A percentile compares a stretch with the other conserved stretches of the same genome.
Evolutionary conservation across 2,113 vertebrate genomes (phyloP).

Genomic region (Cyprinodon tularosa): DNA sequence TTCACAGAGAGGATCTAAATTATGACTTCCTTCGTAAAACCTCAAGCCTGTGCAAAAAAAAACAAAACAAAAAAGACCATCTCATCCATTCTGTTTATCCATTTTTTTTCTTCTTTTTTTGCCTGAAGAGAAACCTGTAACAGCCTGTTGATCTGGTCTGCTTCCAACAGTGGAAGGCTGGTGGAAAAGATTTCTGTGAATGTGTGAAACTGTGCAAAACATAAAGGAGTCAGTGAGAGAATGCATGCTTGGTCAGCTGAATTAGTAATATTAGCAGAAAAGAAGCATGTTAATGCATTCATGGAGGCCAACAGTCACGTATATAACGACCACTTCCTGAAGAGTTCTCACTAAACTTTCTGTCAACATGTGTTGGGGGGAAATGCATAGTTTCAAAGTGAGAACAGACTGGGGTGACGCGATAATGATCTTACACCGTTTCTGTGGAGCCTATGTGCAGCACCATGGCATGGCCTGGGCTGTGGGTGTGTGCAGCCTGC

Average conservation of each 20-base stretch:
- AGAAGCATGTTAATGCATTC: background rate
- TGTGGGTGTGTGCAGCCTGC: constrained; percentile 23
- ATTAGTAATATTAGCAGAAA: background rate
- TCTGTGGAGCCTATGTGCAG: constrained; percentile 37
- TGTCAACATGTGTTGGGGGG: background rate
- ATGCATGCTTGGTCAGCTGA: background rate
- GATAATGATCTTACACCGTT: constrained; percentile 59
- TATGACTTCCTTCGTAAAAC: constrained; percentile 10
- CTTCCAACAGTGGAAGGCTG: constrained; percentile 9
- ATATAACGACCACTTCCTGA: background rate
- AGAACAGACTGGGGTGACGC: constrained; percentile 41
- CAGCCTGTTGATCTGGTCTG: constrained; percentile 5
- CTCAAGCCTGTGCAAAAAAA: background rate
- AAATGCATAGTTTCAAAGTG: constrained; percentile 15
- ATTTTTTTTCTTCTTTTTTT: constrained; percentile 21
- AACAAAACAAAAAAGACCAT: too few species aligned
- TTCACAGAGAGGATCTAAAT: background rate
- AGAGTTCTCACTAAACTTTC: background rate
- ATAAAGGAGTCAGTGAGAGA: background rate
- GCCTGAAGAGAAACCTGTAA: constrained; percentile 1
- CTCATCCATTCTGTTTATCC: constrained; percentile 11
- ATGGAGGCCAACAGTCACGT: background rate
- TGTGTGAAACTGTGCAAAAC: constrained; percentile 19
- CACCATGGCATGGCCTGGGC: constrained; percentile 34
- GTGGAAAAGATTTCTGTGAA: constrained; percentile 16